Percentiles rank a stretch among this genome's conserved stretches.
Evolutionary conservation across 2,888 invertebrate species (phyloP).

Genomic region (Trichogramma evanescens): DNA sequence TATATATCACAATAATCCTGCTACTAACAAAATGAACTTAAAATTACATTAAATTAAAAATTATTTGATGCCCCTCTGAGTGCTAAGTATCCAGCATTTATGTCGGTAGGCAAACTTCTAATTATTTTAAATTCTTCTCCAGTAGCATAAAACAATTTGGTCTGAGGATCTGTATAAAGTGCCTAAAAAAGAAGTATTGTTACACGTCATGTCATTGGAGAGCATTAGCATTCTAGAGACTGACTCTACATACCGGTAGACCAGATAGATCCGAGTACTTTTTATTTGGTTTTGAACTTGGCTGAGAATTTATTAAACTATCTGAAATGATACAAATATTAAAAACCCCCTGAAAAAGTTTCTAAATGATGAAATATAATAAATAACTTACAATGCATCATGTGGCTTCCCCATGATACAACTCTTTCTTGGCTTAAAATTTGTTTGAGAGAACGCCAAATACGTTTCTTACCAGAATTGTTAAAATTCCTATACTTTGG

Average conservation of each 20-base stretch:
- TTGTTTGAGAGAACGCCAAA: conserved; percentile 85
- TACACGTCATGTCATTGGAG: conserved; percentile 7
- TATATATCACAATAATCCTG: neutral
- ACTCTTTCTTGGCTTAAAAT: conserved; percentile 73
- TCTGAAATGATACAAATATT: conserved; percentile 52
- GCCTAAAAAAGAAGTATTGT: conserved; percentile 49
- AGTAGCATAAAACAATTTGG: conserved; percentile 77
- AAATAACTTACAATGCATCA: conserved; percentile 62
- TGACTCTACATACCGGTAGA: conserved; percentile 54
- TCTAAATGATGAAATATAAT: neutral
- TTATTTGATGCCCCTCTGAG: conserved; percentile 75
- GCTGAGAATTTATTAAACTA: conserved; percentile 83
- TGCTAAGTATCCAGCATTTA: conserved; percentile 82
- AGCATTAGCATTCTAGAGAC: conserved; percentile 2
- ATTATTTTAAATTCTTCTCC: conserved; percentile 83
- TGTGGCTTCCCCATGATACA: conserved; percentile 70
- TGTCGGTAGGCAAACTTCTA: conserved; percentile 81
- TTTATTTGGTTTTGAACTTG: conserved; percentile 83
- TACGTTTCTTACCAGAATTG: conserved; percentile 61
- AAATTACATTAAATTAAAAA: conserved; percentile 41
- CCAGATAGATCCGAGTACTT: conserved; percentile 93
- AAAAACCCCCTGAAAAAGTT: conserved; percentile 8
- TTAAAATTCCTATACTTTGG: conserved; percentile 40
- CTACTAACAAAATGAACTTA: conserved; percentile 4
- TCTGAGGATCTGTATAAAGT: conserved; percentile 85